Conservation (phyloP, 2,113 vertebrate genomes). For the Pseudopipra pipra region DNA sequence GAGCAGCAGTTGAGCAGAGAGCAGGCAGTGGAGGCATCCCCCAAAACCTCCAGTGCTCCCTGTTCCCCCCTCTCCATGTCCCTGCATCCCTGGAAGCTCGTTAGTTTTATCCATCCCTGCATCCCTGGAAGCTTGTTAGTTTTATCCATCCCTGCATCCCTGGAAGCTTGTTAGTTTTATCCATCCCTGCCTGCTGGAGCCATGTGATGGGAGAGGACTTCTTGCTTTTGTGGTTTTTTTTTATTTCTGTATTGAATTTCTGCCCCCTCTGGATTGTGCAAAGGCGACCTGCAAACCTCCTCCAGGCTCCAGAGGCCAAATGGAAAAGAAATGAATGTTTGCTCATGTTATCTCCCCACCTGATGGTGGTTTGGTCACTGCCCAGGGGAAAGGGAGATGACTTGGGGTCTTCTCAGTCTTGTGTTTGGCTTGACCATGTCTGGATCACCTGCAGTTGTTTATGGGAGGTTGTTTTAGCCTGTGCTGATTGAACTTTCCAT, state of each 20-base stretch:
- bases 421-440: background rate
- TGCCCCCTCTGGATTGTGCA: background rate
- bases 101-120: background rate
- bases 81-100: fast-evolving
- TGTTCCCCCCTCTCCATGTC: background rate
- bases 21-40: background rate
- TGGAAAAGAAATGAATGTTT: background rate
- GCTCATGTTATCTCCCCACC: background rate
- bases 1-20: background rate
- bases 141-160: background rate
- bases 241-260: background rate
- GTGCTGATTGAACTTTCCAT: background rate
- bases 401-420: background rate
- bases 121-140: fast-evolving
- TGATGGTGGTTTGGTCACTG: background rate
- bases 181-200: background rate
- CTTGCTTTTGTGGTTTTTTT: background rate
- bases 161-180: fast-evolving
- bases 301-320: background rate
- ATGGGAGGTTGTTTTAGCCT: background rate
- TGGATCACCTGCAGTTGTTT: background rate
- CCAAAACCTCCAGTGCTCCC: background rate
- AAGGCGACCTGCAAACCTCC: background rate
- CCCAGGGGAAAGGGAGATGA: background rate
- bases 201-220: background rate